Conservation (phyloP, 2,113 vertebrate species). For the Oreotragus oreotragus region DNA sequence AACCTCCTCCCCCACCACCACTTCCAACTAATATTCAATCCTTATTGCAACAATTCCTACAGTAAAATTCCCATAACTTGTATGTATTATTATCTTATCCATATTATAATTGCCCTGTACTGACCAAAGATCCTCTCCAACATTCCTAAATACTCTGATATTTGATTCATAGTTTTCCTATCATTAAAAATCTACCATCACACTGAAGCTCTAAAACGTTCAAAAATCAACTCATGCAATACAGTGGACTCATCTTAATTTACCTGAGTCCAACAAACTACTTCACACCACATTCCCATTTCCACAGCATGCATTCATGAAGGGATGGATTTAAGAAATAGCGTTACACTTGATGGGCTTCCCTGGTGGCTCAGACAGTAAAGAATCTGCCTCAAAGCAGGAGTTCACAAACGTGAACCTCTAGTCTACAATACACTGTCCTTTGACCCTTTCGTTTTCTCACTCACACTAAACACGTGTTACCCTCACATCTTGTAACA, state of each 20-base stretch:
- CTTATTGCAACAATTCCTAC: background rate
- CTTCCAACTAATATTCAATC: background rate
- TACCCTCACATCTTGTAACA: background rate
- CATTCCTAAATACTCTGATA: background rate
- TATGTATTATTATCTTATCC: background rate
- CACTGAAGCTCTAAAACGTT: background rate
- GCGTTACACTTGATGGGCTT: background rate
- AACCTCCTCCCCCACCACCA: background rate
- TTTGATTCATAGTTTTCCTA: background rate
- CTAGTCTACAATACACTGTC: background rate
- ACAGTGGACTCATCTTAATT: background rate
- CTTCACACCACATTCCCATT: background rate
- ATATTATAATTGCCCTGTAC: background rate
- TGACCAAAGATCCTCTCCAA: background rate
- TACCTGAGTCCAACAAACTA: background rate
- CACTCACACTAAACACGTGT: background rate
- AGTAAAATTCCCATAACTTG: background rate
- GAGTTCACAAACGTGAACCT: background rate
- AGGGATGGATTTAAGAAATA: background rate
- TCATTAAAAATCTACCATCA: background rate
- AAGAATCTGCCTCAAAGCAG: background rate
- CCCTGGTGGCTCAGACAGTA: background rate
- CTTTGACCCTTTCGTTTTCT: background rate
- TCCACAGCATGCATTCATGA: background rate
- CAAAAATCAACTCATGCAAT: background rate